Evolutionary conservation across 2,888 invertebrate genomes (phyloP).

Genomic region (Lasioglossum malachurum): DNA sequence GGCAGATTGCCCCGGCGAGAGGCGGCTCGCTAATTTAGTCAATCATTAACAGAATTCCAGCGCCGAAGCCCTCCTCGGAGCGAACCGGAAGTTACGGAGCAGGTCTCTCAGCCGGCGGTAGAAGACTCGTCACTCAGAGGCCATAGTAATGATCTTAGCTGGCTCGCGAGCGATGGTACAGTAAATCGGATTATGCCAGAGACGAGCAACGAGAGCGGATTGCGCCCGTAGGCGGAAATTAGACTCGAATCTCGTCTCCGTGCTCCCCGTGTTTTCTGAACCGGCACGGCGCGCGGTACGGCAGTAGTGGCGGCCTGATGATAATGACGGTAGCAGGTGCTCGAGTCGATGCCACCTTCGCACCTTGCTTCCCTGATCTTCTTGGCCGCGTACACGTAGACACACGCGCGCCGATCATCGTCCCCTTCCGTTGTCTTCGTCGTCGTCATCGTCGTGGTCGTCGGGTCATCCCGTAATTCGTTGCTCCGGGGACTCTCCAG

Average conservation of each 20-base stretch:
- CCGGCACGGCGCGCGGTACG: constrained; percentile 48
- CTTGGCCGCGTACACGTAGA: constrained; percentile 46
- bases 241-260: constrained; percentile 76
- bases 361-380: constrained; percentile 71
- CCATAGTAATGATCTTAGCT: constrained; percentile 55
- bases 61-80: not conserved
- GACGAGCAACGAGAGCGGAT: constrained; percentile 69
- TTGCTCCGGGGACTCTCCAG: constrained; percentile 67
- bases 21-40: constrained; percentile 5
- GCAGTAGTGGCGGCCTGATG: constrained; percentile 72
- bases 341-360: constrained; percentile 81
- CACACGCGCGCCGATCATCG: constrained; percentile 47
- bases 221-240: constrained; percentile 78
- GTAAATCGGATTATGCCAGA: constrained; percentile 63
- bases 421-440: constrained; percentile 49
- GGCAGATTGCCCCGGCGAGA: not conserved
- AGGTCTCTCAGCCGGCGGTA: constrained; percentile 53
- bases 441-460: constrained; percentile 51
- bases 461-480: constrained; percentile 76
- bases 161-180: constrained; percentile 46
- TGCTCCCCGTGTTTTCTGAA: constrained; percentile 78
- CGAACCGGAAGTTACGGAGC: constrained; percentile 49
- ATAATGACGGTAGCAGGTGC: constrained; percentile 83
- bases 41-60: not conserved
- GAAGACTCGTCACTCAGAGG: constrained; percentile 42